Base-by-base conservation (phyloP, 2,797 vertebrate genomes). In the Pterois miles region DNA sequence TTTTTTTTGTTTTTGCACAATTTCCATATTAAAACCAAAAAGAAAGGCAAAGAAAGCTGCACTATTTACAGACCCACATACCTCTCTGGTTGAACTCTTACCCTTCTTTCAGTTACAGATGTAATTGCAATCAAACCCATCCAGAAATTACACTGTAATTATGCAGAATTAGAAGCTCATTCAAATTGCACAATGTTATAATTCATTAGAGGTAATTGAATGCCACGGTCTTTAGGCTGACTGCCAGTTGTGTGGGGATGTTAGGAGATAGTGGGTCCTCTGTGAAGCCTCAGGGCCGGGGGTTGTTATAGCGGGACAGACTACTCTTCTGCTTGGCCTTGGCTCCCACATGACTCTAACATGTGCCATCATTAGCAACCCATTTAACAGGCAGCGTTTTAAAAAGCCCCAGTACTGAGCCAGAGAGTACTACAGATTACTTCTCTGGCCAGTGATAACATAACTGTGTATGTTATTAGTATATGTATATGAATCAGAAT, bases 181-280 rank as follows among this genome's bases (percentile, higher is more conserved):
- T 94, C 81, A 89, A 93, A 93, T 81, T 92, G 86, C 78, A 89
- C 87, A 90, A 91, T 84, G 91, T 92, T 90, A 85, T 79, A 90
- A 90, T 92, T 94, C 86, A 94, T 94, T 93, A 89, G 65, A 87
- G 80, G 73, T 91, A 91, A 92, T 85, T 89, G 78, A 92, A 86
- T 88, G 74, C 46, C 77, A 88, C 81, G 74, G 72, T 90, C 77
- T 80, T 90, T 79, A 83, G 91, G 90, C 88, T 70, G 75, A 58
- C 80, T 90, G 91, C 91, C 91, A 93, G 85, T 91, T 91, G 76
- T 75, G 71, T 78, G 79, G 69, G 76, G 54, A 90, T 91, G 91
- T 88, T 80, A 84, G 80, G 78, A 91, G 90, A 90, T 78, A 91
- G 87, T 74, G 75, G 57, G 71, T 84, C 78, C 76, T 91, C 70